phyloP scores from a whole-genome alignment of 1,140 invertebrate species.

The Ylistrum balloti region DNA sequence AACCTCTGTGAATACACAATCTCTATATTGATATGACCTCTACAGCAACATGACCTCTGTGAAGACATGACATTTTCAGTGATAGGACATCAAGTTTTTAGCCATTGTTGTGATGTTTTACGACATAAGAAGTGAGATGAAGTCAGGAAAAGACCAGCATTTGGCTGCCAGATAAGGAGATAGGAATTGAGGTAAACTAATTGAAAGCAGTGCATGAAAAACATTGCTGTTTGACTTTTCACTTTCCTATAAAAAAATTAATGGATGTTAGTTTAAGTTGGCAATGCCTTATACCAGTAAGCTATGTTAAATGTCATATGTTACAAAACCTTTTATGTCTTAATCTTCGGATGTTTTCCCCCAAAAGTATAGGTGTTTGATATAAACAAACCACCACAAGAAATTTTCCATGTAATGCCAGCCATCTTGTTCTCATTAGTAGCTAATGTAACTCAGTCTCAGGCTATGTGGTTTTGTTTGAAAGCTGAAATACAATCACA shows the following conservation, averaged over 20 bases:
- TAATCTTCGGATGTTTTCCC: not conserved
- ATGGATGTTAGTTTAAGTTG: not conserved
- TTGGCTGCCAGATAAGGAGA: too few relatives aligned
- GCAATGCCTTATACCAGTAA: not conserved
- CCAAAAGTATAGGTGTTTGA: not conserved
- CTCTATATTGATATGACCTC: too few relatives aligned
- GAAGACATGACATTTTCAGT: too few relatives aligned
- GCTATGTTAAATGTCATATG: not conserved
- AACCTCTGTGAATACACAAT: too few relatives aligned
- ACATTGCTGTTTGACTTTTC: too few relatives aligned
- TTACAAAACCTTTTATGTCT: not conserved
- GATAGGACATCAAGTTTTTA: too few relatives aligned
- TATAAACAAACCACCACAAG: not conserved
- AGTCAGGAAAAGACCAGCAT: too few relatives aligned
- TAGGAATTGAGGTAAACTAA: too few relatives aligned
- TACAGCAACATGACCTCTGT: too few relatives aligned
- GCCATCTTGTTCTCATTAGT: not conserved
- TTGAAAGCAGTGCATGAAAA: too few relatives aligned
- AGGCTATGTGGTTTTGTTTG: not conserved
- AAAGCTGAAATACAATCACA: conserved; percentile 27
- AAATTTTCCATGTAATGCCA: not conserved
- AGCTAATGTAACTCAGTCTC: not conserved
- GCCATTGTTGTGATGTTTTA: too few relatives aligned
- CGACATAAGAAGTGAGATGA: too few relatives aligned
- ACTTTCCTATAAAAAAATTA: not conserved